phyloP scores from a whole-genome alignment of 2,113 vertebrate species.

The Nibea albiflora region DNA sequence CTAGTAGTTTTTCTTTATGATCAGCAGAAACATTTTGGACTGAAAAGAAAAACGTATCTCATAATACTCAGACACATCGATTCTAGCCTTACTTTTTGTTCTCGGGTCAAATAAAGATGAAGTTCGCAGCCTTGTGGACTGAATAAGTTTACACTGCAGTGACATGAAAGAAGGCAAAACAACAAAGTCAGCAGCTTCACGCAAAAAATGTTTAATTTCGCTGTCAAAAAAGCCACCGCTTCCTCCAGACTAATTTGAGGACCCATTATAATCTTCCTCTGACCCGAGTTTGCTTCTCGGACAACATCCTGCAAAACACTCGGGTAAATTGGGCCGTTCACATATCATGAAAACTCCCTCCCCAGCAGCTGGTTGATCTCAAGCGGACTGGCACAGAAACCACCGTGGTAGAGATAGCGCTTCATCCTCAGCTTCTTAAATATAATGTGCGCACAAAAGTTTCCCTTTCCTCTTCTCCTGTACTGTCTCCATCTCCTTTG shows the following conservation, averaged over 20 bases:
- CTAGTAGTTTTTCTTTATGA: not conserved
- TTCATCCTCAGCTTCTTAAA: slow-evolving; percentile 90
- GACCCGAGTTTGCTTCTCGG: slow-evolving; percentile 64
- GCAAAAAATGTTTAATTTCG: slow-evolving; percentile 28
- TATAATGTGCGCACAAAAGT: slow-evolving; percentile 90
- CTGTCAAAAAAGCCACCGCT: slow-evolving; percentile 40
- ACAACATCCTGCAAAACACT: slow-evolving; percentile 75
- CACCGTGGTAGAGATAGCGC: slow-evolving; percentile 71
- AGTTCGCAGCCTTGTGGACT: too few species aligned
- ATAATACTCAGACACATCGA: not conserved
- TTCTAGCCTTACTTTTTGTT: not conserved
- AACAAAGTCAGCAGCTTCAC: slow-evolving; percentile 54
- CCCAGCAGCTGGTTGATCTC: slow-evolving; percentile 65
- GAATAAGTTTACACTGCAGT: slow-evolving; percentile 14
- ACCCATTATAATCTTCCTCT: slow-evolving; percentile 60
- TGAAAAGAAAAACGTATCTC: not conserved
- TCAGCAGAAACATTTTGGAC: not conserved
- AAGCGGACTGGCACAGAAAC: slow-evolving; percentile 69
- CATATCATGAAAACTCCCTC: slow-evolving; percentile 66
- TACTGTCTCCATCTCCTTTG: slow-evolving; percentile 81
- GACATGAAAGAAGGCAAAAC: slow-evolving; percentile 22
- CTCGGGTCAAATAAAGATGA: too few species aligned
- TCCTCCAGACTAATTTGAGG: slow-evolving; percentile 56
- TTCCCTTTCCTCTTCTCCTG: slow-evolving; percentile 73
- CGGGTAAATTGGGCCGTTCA: slow-evolving; percentile 65